A percentile compares a stretch with the other conserved stretches of the same genome.
Evolutionary conservation across 2,888 invertebrate genomes (phyloP).

Genomic region (Drosophila barbarae): DNA sequence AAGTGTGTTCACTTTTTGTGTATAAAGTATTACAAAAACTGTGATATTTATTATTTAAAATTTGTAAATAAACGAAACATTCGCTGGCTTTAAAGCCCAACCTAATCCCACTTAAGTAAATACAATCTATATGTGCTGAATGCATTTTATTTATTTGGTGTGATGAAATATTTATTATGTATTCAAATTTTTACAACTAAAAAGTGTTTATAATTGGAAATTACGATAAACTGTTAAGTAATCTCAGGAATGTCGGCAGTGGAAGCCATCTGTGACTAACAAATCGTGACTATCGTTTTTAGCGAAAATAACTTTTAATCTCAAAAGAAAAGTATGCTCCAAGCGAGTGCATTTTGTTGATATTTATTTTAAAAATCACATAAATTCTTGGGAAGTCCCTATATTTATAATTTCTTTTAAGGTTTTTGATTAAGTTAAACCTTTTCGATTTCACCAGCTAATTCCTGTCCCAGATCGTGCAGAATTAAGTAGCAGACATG

Average conservation of each 20-base stretch:
- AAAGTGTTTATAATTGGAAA: background rate
- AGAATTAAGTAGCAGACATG: background rate
- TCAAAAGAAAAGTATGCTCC: background rate
- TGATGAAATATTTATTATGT: background rate
- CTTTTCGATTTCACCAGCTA: background rate
- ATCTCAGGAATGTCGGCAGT: background rate
- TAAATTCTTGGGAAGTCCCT: background rate
- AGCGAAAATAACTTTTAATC: background rate
- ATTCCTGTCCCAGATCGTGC: background rate
- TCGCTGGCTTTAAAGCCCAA: background rate
- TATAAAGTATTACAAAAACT: background rate
- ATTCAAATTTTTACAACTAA: background rate
- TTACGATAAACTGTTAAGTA: background rate
- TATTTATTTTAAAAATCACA: background rate
- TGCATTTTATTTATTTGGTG: background rate
- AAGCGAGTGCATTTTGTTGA: background rate
- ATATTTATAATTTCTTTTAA: too few species aligned
- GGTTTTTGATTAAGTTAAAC: too few species aligned
- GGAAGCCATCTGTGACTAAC: slow-evolving; percentile 2
- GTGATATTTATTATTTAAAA: too few species aligned
- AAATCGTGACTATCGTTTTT: background rate
- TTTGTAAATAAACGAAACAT: background rate
- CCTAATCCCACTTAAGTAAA: slow-evolving; percentile 1
- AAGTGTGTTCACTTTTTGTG: too few species aligned
- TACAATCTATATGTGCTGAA: background rate